Evolutionary conservation across 2,797 vertebrate species (phyloP).

Genomic region (Eupleurogrammus muticus): DNA sequence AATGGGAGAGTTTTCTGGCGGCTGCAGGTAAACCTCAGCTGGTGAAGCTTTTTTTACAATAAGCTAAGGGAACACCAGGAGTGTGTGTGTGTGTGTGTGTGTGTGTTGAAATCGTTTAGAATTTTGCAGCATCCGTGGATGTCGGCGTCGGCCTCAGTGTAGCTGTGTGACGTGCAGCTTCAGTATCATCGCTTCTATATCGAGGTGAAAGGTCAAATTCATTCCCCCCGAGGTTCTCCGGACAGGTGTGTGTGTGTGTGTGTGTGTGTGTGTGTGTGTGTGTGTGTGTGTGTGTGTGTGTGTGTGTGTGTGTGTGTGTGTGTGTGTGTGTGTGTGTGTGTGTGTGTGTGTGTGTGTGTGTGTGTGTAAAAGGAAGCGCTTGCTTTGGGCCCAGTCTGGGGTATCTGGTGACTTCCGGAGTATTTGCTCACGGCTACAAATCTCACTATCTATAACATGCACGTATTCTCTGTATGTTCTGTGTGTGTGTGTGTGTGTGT

Average conservation of each 20-base stretch:
- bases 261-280: slow-evolving; percentile 23
- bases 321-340: slow-evolving; percentile 28
- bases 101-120: too few species aligned
- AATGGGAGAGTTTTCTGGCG: not conserved
- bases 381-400: slow-evolving; percentile 55
- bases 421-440: slow-evolving; percentile 65
- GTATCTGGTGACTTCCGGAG: slow-evolving; percentile 65
- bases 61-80: too few species aligned
- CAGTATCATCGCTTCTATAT: slow-evolving; percentile 33
- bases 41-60: too few species aligned
- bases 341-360: slow-evolving; percentile 15
- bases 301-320: too few species aligned
- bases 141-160: not conserved
- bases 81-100: not conserved
- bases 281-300: slow-evolving; percentile 26
- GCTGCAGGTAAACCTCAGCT: too few species aligned
- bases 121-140: too few species aligned
- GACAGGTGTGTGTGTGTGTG: slow-evolving; percentile 31
- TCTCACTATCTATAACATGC: slow-evolving; percentile 53
- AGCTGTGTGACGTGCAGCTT: slow-evolving; percentile 5
- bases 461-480: slow-evolving; percentile 37
- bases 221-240: slow-evolving; percentile 30
- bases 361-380: slow-evolving; percentile 32
- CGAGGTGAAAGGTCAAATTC: slow-evolving; percentile 63
- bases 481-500: not conserved